phyloP scores from a whole-genome alignment of 2,888 invertebrate species.

The Mythimna loreyi region DNA sequence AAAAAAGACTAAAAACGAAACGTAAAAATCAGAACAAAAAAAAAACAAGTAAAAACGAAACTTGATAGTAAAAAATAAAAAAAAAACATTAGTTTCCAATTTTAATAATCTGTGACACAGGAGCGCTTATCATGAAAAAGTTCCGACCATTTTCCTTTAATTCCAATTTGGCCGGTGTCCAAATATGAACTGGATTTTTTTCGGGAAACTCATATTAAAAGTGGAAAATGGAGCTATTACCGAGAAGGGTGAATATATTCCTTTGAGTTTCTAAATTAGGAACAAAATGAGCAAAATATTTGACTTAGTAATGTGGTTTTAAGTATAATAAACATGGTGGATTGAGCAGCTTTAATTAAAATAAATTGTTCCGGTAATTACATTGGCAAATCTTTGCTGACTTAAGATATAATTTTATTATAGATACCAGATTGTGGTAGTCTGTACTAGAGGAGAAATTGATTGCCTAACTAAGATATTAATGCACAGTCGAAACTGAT shows the following conservation, averaged over 20 bases:
- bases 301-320: constrained; percentile 6
- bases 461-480: too few species aligned
- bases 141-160: constrained; percentile 59
- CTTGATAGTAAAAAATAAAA: too few species aligned
- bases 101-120: constrained; percentile 49
- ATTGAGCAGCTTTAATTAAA: constrained; percentile 66
- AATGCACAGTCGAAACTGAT: too few species aligned
- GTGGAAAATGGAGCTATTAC: constrained; percentile 53
- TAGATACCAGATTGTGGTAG: too few species aligned
- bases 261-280: constrained; percentile 35
- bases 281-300: constrained; percentile 19
- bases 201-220: constrained; percentile 48
- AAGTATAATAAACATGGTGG: constrained; percentile 37
- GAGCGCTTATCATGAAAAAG: constrained; percentile 57
- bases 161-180: constrained; percentile 66
- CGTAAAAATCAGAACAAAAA: constrained; percentile 41
- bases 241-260: constrained; percentile 26
- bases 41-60: too few species aligned
- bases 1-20: too few species aligned
- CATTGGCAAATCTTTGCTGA: not conserved
- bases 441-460: too few species aligned
- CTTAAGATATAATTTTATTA: not conserved
- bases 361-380: constrained; percentile 57
- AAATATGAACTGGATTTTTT: constrained; percentile 51
- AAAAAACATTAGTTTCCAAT: constrained; percentile 46